phyloP scores from a whole-genome alignment of 2,113 vertebrate genomes.

The Dicaeum eximium region DNA sequence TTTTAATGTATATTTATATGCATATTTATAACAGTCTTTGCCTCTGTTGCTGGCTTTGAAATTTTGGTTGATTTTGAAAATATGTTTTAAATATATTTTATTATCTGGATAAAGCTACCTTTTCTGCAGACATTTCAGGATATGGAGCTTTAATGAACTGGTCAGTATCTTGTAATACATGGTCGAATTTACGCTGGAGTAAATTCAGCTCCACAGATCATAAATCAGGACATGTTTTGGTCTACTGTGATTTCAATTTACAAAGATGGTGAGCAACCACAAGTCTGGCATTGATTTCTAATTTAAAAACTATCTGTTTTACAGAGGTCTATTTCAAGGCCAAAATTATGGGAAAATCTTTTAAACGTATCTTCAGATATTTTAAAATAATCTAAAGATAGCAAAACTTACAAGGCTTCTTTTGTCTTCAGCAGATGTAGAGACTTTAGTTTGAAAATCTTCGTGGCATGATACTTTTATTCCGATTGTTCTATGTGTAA shows the following conservation, averaged over 20 bases:
- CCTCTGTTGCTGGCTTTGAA: background rate
- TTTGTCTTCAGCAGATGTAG: background rate
- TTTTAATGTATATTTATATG: background rate
- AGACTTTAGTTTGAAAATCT: background rate
- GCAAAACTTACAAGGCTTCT: background rate
- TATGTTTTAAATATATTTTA: background rate
- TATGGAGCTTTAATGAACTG: background rate
- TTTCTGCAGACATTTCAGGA: background rate
- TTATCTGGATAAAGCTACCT: background rate
- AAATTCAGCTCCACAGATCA: background rate
- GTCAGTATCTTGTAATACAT: background rate
- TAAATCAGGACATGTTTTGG: background rate
- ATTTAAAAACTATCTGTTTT: background rate
- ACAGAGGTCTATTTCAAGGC: background rate
- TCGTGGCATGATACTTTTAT: background rate
- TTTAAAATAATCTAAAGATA: background rate
- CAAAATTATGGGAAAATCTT: background rate
- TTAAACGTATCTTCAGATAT: background rate
- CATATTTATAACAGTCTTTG: background rate
- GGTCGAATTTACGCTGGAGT: background rate
- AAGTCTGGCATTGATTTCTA: background rate
- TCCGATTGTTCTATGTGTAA: background rate
- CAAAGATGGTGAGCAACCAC: background rate
- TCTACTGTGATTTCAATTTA: constrained; percentile 19
- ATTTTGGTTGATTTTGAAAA: constrained; percentile 9